Percentiles rank a stretch among this genome's conserved stretches.
Conservation (phyloP, 2,113 vertebrate genomes). For the Amblyornis subalaris region DNA sequence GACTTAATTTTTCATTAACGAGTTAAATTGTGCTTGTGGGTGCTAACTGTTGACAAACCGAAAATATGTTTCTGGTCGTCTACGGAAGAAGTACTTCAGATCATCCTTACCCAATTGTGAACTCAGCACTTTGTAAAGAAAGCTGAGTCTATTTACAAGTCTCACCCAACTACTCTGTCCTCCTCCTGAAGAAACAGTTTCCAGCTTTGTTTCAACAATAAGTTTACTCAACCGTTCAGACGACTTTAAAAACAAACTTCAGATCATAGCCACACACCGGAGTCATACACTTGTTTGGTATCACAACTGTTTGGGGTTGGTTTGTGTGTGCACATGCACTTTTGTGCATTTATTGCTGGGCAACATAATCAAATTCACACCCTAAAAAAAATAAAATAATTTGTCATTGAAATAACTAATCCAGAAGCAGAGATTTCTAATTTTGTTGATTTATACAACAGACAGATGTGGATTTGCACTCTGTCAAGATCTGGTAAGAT, state of each 20-base stretch:
- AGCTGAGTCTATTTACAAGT: slow-evolving; percentile 54
- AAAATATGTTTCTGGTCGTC: slow-evolving; percentile 49
- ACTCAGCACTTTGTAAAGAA: slow-evolving; percentile 24
- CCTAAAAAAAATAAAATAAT: neutral
- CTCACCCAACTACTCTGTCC: slow-evolving; percentile 10
- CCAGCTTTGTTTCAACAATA: slow-evolving; percentile 69
- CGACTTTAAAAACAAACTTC: slow-evolving; percentile 19
- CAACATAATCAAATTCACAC: neutral
- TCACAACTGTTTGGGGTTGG: neutral
- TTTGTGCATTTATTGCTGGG: neutral
- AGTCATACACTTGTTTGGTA: neutral
- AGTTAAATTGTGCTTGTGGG: slow-evolving; percentile 44
- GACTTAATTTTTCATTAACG: slow-evolving; percentile 59
- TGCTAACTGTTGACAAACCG: slow-evolving; percentile 20
- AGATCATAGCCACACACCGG: neutral
- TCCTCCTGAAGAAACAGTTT: slow-evolving; percentile 42
- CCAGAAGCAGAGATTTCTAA: slow-evolving; percentile 17
- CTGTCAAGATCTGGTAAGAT: slow-evolving; percentile 60
- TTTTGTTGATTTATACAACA: slow-evolving; percentile 67
- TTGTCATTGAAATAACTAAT: slow-evolving; percentile 10
- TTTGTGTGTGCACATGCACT: neutral
- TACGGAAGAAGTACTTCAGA: neutral
- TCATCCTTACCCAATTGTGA: neutral
- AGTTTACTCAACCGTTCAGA: slow-evolving; percentile 63
- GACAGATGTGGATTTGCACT: slow-evolving; percentile 63